Conservation (phyloP, 64 coral and sea anemone species). For the Trachythela sp. region DNA sequence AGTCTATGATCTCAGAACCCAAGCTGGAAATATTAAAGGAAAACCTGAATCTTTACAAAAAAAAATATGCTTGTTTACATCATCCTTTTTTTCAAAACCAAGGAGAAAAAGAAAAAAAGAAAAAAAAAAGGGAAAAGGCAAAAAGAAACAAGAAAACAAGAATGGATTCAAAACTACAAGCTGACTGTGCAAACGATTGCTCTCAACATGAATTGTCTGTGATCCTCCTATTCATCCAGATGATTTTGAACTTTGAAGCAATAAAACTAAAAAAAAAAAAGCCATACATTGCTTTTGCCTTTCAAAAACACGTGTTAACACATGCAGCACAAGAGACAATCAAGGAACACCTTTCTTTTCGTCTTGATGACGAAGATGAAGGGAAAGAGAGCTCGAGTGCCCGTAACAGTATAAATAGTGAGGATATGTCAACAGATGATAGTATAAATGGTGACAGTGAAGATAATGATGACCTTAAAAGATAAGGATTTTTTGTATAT, state of each 20-base stretch:
- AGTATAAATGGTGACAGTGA: constrained; percentile 32
- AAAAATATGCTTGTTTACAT: constrained; percentile 31
- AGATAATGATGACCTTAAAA: constrained; percentile 18
- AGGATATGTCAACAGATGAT: constrained; percentile 40
- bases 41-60: too few species aligned
- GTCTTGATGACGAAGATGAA: constrained; percentile 34
- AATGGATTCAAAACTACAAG: constrained; percentile 27
- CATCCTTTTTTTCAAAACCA: constrained; percentile 40
- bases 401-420: constrained; percentile 36
- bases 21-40: not conserved
- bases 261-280: constrained; percentile 42
- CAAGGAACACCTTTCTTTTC: constrained; percentile 35
- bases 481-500: constrained; percentile 8
- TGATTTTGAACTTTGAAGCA: constrained; percentile 43
- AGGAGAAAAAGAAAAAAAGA: constrained; percentile 43
- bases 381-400: constrained; percentile 27
- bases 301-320: too few species aligned
- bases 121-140: constrained; percentile 44
- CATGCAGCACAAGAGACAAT: constrained; percentile 14
- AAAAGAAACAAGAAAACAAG: constrained; percentile 24
- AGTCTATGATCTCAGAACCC: not conserved
- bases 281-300: constrained; percentile 25
- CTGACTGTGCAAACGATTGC: constrained; percentile 40
- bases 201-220: not conserved
- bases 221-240: constrained; percentile 42